These are phyloP conservation scores for Cantharis rufa DNA, from an alignment of 2,888 invertebrate species.

Conservation along the genomic window DNA sequence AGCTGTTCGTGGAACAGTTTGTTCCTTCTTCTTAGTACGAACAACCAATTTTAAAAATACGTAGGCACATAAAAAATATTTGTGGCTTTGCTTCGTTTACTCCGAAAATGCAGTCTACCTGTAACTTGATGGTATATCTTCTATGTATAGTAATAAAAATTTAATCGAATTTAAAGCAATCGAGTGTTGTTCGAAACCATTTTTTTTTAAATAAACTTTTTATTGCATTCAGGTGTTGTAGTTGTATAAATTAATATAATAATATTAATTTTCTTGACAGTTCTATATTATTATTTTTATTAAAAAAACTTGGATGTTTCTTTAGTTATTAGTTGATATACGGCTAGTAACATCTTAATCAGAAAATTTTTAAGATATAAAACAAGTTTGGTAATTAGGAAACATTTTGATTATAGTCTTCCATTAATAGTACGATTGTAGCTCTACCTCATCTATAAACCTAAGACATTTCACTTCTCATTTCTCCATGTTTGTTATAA, in stretches of 20 bases:
- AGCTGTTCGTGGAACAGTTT: neutral
- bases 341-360: conserved; percentile 1
- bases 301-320: neutral
- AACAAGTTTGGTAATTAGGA: conserved; percentile 19
- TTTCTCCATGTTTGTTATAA: neutral
- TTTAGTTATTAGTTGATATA: neutral
- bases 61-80: neutral
- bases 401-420: conserved; percentile 8
- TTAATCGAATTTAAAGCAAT: no score
- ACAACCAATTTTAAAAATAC: neutral
- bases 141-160: no score
- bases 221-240: neutral
- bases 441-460: conserved; percentile 11
- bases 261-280: neutral
- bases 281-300: neutral
- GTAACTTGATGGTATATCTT: neutral
- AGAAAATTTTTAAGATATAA: neutral
- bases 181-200: neutral
- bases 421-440: conserved; percentile 2
- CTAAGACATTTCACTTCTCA: neutral
- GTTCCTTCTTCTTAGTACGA: neutral
- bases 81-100: neutral
- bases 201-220: neutral
- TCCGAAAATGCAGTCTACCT: neutral
- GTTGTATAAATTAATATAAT: neutral